Evolutionary conservation across 2,888 invertebrate genomes (phyloP), one percentile per base, ranked within the genome.

Genomic region (Dicroscelio sp.): DNA sequence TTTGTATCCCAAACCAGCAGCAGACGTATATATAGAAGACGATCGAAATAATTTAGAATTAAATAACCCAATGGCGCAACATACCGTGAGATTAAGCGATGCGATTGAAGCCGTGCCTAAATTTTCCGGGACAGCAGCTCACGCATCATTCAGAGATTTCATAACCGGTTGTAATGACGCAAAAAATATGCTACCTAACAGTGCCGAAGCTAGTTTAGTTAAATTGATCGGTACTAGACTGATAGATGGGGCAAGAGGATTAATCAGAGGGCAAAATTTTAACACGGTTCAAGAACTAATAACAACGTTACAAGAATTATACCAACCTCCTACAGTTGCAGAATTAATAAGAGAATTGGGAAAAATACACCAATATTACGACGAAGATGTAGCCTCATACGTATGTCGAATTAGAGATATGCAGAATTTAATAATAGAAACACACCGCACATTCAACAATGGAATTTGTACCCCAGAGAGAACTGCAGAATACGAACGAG

Each of bases 301-400:
- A 23, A 58, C n/a, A 33, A 20, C 17, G 10, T 27, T 80, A 25
- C 65, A 80, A 25, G 48, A 67, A 8, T 2, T 67, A 25, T 80
- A 67, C n/a, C 20, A 25, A 2, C 80, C 65, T 5, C 67, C 65
- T n/a, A 80, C 80, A 1, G 55, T 52, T 8, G 12, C 48, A 3
- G 80, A 80, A 67, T n/a, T 80, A 14, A 20, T 52, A 2, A 80
- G 25, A 8, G 52, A 80, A 67, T 25, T 80, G 14, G 48, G 67
- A 0, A n/a, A 33, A 23, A n/a, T 67, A 23, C 52, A 67, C n/a
- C 80, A 80, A 25, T 14, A 52, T 0, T 80, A 80, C 17, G 80
- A 80, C n/a, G 80, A 80, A 33, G 25, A 52, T 23, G 52, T 80
- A 1, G 14, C 52, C 3, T 80, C 80, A 0, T 80, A 52, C 17